These are phyloP conservation scores for Chrysotoxum bicinctum DNA, from an alignment of 2,888 invertebrate species.

Conservation along the genomic window DNA sequence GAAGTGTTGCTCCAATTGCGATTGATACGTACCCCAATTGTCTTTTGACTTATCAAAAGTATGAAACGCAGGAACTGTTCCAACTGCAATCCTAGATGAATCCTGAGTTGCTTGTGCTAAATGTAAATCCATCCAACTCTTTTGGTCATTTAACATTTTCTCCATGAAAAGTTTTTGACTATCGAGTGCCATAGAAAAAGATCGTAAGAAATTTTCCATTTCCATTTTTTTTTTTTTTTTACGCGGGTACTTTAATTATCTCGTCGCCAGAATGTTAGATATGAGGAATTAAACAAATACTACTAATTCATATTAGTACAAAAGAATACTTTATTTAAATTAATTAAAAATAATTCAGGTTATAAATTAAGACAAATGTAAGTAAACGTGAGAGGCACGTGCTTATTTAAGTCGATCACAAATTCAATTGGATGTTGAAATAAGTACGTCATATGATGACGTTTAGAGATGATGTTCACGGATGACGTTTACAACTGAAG, in stretches of 20 bases:
- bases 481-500: too few relatives aligned
- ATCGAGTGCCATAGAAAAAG: background rate
- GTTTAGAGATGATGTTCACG: too few relatives aligned
- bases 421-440: too few relatives aligned
- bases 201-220: background rate
- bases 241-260: background rate
- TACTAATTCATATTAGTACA: too few relatives aligned
- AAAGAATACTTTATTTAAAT: too few relatives aligned
- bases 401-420: too few relatives aligned
- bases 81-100: slow-evolving; percentile 36
- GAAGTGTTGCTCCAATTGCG: slow-evolving; percentile 56
- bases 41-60: background rate
- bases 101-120: background rate
- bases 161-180: background rate
- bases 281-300: too few relatives aligned
- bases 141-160: background rate
- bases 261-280: slow-evolving; percentile 15
- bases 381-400: too few relatives aligned
- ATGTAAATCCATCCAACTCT: background rate
- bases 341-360: too few relatives aligned
- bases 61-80: slow-evolving; percentile 65
- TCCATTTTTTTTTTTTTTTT: background rate
- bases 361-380: too few relatives aligned
- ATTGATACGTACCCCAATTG: background rate
- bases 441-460: too few relatives aligned